phyloP scores from a whole-genome alignment of 2,888 invertebrate genomes.

The Bombylius major region DNA sequence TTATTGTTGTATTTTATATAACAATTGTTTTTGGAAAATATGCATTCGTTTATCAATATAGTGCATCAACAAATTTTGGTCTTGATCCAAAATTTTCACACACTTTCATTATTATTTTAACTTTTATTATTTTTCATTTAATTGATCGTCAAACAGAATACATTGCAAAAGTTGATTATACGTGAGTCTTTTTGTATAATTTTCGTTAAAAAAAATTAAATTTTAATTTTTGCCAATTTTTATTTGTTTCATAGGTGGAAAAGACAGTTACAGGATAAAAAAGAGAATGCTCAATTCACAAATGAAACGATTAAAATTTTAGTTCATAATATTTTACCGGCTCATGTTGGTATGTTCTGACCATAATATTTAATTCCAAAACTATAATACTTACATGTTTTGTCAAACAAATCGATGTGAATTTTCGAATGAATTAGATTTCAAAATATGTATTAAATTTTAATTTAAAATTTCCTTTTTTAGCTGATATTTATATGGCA shows the following conservation, averaged over 20 bases:
- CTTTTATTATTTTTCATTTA: slow-evolving; percentile 65
- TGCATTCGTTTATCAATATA: slow-evolving; percentile 42
- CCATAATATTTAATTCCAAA: too few relatives aligned
- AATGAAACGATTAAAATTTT: slow-evolving; percentile 79
- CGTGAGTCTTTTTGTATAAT: slow-evolving; percentile 34
- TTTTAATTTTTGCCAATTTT: slow-evolving; percentile 4
- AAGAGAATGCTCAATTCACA: slow-evolving; percentile 74
- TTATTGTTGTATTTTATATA: slow-evolving; percentile 52
- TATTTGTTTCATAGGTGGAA: slow-evolving; percentile 45
- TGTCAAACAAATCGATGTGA: too few relatives aligned
- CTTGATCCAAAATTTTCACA: slow-evolving; percentile 58
- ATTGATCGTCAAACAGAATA: slow-evolving; percentile 85
- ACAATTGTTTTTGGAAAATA: slow-evolving; percentile 54
- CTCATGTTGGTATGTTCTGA: slow-evolving; percentile 64
- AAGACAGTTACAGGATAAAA: slow-evolving; percentile 61
- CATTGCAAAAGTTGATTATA: slow-evolving; percentile 74
- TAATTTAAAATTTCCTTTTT: slow-evolving; percentile 12
- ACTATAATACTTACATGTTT: neutral
- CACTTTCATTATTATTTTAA: slow-evolving; percentile 56
- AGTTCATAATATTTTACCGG: slow-evolving; percentile 83
- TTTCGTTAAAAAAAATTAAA: neutral
- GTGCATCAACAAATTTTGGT: slow-evolving; percentile 56
- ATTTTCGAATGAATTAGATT: neutral
- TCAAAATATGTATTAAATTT: neutral
- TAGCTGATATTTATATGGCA: slow-evolving; percentile 68